Conservation (phyloP, 2,888 invertebrate genomes). For the Cyclophora punctaria region DNA sequence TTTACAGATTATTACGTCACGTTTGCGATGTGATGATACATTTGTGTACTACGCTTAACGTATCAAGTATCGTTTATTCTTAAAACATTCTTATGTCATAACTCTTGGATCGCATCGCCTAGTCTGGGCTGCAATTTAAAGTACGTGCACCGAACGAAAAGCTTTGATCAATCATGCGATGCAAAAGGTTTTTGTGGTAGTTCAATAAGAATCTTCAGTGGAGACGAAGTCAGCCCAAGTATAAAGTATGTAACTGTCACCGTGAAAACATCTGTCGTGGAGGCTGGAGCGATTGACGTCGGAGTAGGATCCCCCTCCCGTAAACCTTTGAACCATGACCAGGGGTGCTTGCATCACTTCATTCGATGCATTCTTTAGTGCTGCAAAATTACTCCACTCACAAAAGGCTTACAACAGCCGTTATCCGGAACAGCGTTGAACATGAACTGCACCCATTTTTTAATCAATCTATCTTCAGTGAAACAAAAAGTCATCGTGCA, state of each 20-base stretch:
- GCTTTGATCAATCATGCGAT: slow-evolving; percentile 71
- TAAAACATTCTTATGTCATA: slow-evolving; percentile 1
- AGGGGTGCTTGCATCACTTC: too few species aligned
- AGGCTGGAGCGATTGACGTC: slow-evolving; percentile 50
- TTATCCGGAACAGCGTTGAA: too few species aligned
- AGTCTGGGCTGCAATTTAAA: slow-evolving; percentile 44
- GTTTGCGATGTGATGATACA: slow-evolving; percentile 17
- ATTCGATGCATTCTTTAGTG: too few species aligned
- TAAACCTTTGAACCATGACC: slow-evolving; percentile 18
- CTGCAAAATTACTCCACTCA: too few species aligned
- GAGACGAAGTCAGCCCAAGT: slow-evolving; percentile 54
- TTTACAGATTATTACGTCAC: slow-evolving; percentile 26
- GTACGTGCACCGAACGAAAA: slow-evolving; percentile 43
- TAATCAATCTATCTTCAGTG: background rate
- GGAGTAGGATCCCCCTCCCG: slow-evolving; percentile 51
- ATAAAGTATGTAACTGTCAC: slow-evolving; percentile 55
- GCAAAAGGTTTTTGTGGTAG: slow-evolving; percentile 62
- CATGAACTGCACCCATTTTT: background rate
- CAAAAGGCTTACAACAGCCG: too few species aligned
- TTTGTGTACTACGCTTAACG: background rate
- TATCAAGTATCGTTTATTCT: slow-evolving; percentile 10
- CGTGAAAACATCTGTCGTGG: slow-evolving; percentile 43
- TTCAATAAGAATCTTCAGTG: slow-evolving; percentile 53
- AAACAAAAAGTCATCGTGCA: too few species aligned
- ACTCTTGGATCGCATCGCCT: slow-evolving; percentile 11